Conservation (phyloP, 2,797 vertebrate genomes). For the Ataeniobius toweri region DNA sequence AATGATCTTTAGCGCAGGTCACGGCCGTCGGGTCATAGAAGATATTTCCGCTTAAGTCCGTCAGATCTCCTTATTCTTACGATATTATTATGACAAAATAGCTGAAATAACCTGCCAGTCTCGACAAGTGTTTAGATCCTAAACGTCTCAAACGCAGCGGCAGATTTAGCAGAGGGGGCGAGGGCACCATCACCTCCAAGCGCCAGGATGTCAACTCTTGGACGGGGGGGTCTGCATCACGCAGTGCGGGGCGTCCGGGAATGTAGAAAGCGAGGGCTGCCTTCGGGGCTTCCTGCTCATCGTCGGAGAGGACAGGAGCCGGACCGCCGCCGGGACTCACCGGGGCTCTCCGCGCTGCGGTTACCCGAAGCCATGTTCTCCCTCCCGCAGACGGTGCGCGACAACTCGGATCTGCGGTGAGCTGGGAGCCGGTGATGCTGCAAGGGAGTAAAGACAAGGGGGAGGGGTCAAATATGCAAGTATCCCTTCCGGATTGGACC, state of each 20-base stretch:
- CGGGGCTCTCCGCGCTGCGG: background rate
- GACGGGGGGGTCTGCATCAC: slow-evolving; percentile 58
- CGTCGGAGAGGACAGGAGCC: slow-evolving; percentile 5
- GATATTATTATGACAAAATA: background rate
- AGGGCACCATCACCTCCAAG: slow-evolving; percentile 52
- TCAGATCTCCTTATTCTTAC: slow-evolving; percentile 1
- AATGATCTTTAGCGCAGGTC: slow-evolving; percentile 15
- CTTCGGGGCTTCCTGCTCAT: slow-evolving; percentile 34
- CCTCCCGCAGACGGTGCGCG: slow-evolving; percentile 27
- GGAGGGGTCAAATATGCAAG: background rate
- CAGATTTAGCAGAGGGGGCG: slow-evolving; percentile 32
- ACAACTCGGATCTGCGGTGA: slow-evolving; percentile 29
- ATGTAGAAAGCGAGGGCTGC: slow-evolving; percentile 4
- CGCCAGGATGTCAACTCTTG: slow-evolving; percentile 55
- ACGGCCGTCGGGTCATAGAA: slow-evolving; percentile 46
- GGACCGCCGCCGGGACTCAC: slow-evolving; percentile 21
- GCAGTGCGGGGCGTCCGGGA: slow-evolving; percentile 40
- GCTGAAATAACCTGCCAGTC: slow-evolving; percentile 4
- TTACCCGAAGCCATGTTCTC: slow-evolving; percentile 31
- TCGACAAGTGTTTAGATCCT: background rate
- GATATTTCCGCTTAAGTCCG: slow-evolving; percentile 6
- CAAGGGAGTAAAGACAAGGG: slow-evolving; percentile 15
- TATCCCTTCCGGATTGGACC: slow-evolving; percentile 1
- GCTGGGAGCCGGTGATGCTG: slow-evolving; percentile 49
- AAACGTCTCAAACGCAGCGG: slow-evolving; percentile 23